Evolutionary conservation across 2,113 vertebrate genomes (phyloP), one percentile per base, ranked within the genome.

Genomic region (Columba livia): DNA sequence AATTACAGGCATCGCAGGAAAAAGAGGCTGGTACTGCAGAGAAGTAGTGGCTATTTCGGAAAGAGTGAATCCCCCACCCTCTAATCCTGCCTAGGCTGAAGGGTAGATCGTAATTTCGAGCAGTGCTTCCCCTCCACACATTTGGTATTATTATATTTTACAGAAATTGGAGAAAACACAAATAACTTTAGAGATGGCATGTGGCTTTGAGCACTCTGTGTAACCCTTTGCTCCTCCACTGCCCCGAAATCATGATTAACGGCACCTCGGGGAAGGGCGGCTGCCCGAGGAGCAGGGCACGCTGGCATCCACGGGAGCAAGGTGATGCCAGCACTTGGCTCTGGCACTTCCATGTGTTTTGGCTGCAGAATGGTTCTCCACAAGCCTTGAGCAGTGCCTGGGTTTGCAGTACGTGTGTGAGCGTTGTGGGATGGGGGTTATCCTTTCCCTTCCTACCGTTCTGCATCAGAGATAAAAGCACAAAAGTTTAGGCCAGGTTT

Each of bases 401-500:
- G 92, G 85, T 94, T 80, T 90, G 91, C 92, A 74, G 75, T 42
- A 4, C 1, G 7, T 2, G 18, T 15, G 17, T 2, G 31, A 79
- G 58, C 24, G 2, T 3, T 21, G 93, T 2, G 14, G 60, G 40
- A 25, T 5, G 47, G 40, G 38, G 18, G 34, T 90, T 94, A 82
- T 91, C 93, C 96, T 93, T 94, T 96, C 93, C 15, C 71, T 66
- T 96, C 94, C 93, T 93, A 92, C 89, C 67, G 83, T 88, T 91
- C 89, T 64, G 88, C 95, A 92, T 65, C 94, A 88, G 79, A 89
- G 75, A 89, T 69, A 89, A 95, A 95, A 94, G 96, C 91, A 97
- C 94, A 91, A 96, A 97, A 96, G 86, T 81, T 82, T 93, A 92
- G 89, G 74, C 78, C 34, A 21, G n/a, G 62, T 75, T 85, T 80